Evolutionary conservation across 2,888 invertebrate genomes (phyloP).

Genomic region (Julus scandinavius): DNA sequence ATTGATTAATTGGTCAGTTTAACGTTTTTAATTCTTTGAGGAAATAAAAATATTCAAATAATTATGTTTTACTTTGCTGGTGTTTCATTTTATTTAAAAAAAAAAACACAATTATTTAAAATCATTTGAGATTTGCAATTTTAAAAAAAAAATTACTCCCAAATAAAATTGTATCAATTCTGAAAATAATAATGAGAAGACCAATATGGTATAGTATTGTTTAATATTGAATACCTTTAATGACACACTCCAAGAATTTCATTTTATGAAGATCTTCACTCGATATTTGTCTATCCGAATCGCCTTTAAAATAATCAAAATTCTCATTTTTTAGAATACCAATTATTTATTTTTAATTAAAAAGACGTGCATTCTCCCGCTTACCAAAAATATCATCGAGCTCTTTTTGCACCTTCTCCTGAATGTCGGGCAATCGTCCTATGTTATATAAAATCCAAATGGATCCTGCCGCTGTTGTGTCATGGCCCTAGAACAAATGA

Average conservation of each 20-base stretch:
- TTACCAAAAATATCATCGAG: slow-evolving; percentile 67
- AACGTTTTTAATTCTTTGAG: no score
- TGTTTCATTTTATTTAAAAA: not conserved
- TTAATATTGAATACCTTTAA: slow-evolving; percentile 64
- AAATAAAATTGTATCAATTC: no score
- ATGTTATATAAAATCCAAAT: slow-evolving; percentile 87
- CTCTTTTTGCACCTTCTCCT: slow-evolving; percentile 70
- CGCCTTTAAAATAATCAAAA: slow-evolving; percentile 58
- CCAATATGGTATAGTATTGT: not conserved
- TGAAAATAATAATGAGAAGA: no score
- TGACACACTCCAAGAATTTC: slow-evolving; percentile 68
- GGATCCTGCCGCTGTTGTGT: slow-evolving; percentile 86
- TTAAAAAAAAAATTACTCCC: not conserved
- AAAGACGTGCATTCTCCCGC: not conserved
- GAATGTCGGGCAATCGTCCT: slow-evolving; percentile 82
- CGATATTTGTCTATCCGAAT: slow-evolving; percentile 65
- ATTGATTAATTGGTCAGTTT: no score
- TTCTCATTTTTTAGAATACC: not conserved
- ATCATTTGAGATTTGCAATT: no score
- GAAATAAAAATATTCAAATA: not conserved
- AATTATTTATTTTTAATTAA: not conserved
- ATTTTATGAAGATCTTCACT: slow-evolving; percentile 67
- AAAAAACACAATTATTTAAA: not conserved
- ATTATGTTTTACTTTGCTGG: no score
- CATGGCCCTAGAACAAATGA: slow-evolving; percentile 74